Evolutionary conservation across 2,888 invertebrate species (phyloP).

Genomic region (Parnassius mnemosyne): DNA sequence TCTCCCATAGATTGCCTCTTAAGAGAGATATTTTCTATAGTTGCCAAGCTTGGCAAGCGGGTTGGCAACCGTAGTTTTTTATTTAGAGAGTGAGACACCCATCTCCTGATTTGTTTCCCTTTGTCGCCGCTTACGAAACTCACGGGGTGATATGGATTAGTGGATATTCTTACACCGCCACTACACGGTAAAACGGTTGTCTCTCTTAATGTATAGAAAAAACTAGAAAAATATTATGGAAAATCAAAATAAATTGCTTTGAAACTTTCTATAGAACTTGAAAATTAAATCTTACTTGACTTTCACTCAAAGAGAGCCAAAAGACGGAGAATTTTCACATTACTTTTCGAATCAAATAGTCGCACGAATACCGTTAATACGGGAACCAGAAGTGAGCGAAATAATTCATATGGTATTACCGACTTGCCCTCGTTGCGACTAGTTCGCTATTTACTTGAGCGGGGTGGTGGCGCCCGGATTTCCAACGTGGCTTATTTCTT

Average conservation of each 20-base stretch:
- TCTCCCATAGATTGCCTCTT: no score
- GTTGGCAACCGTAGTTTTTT: no score
- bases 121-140: no score
- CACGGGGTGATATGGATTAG: no score
- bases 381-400: conserved; percentile 29
- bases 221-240: no score
- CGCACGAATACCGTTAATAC: neutral
- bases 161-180: no score
- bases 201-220: no score
- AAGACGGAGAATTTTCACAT: neutral
- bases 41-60: no score
- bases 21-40: no score
- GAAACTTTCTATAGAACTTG: neutral
- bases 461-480: conserved; percentile 32
- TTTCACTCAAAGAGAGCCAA: neutral
- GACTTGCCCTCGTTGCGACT: conserved; percentile 25
- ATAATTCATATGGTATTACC: conserved; percentile 40
- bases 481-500: conserved; percentile 38
- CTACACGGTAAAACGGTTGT: no score
- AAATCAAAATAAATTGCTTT: neutral
- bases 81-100: no score
- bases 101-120: no score
- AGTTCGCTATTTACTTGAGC: conserved; percentile 30
- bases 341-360: neutral
- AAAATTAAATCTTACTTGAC: neutral